phyloP scores from a whole-genome alignment of 2,797 vertebrate genomes.

The Peromyscus nudipes region DNA sequence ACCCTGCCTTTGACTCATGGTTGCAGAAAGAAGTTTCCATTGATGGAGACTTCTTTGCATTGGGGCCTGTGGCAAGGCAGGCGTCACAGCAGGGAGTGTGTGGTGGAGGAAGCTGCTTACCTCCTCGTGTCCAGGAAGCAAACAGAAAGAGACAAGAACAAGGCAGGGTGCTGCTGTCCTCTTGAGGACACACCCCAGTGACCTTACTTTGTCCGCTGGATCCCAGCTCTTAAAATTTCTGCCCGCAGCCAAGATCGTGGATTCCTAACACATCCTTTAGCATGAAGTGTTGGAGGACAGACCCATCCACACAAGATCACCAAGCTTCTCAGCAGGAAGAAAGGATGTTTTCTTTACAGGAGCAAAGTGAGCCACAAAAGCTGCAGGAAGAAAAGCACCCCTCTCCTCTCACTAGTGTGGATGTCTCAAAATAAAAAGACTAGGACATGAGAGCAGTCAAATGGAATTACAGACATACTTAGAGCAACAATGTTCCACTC shows the following conservation, averaged over 20 bases:
- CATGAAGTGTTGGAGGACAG: neutral
- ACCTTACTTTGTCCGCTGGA: neutral
- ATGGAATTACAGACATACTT: fast-evolving
- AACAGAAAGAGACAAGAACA: neutral
- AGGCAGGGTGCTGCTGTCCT: neutral
- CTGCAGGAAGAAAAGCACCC: neutral
- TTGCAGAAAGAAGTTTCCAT: neutral
- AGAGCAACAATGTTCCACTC: neutral
- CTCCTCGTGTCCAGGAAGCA: neutral
- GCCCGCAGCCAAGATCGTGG: neutral
- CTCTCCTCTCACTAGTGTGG: neutral
- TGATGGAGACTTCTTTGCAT: too few relatives aligned
- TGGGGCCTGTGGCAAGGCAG: neutral
- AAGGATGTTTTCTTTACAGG: neutral
- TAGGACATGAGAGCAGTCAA: fast-evolving
- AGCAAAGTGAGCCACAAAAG: neutral
- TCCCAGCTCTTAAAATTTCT: neutral
- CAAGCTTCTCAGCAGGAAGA: neutral
- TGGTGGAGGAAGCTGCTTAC: neutral
- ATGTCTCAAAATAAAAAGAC: neutral
- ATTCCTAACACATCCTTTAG: neutral
- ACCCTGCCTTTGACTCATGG: neutral
- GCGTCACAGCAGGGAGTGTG: neutral
- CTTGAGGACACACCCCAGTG: neutral
- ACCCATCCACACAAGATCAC: neutral